These are phyloP conservation scores for Turritopsis rubra DNA, from an alignment of 30 jellyfish, hydroid and myxozoan species.

Conservation along the genomic window DNA sequence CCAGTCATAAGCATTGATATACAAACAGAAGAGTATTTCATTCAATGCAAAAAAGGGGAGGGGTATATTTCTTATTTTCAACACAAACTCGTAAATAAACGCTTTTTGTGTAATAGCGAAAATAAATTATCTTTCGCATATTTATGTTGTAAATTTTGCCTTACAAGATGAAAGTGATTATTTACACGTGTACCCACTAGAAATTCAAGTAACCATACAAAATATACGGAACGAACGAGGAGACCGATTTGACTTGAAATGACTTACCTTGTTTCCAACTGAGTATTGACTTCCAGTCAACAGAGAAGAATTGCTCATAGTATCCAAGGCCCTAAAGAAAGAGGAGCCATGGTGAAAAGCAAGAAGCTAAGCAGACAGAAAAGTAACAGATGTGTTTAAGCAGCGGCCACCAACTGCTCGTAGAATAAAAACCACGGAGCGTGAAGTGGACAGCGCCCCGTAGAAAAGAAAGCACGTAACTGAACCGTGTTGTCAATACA, in stretches of 20 bases:
- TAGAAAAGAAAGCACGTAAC: slow-evolving; percentile 11
- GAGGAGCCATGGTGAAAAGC: slow-evolving; percentile 34
- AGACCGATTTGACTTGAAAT: not conserved
- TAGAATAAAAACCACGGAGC: slow-evolving; percentile 33
- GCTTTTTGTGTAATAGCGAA: too few relatives aligned
- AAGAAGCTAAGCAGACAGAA: slow-evolving; percentile 27
- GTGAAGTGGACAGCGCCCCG: slow-evolving; percentile 52
- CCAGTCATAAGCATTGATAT: too few relatives aligned
- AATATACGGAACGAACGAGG: not conserved
- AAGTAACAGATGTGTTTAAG: slow-evolving; percentile 13
- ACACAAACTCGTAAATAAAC: too few relatives aligned
- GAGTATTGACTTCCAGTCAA: slow-evolving; percentile 1
- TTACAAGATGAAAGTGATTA: not conserved
- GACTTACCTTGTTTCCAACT: slow-evolving; percentile 34
- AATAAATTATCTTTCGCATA: not conserved
- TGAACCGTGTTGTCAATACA: slow-evolving; percentile 30
- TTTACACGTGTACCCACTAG: not conserved
- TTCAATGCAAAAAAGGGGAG: too few relatives aligned
- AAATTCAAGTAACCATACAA: not conserved
- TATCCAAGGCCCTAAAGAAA: slow-evolving; percentile 39
- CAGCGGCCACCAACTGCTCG: slow-evolving; percentile 39
- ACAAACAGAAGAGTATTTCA: too few relatives aligned
- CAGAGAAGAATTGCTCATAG: slow-evolving; percentile 26
- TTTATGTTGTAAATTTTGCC: not conserved
- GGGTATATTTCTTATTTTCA: too few relatives aligned